A percentile compares a stretch with the other conserved stretches of the same genome.
Conservation (phyloP, 2,113 vertebrate genomes). For the Nasalis larvatus region DNA sequence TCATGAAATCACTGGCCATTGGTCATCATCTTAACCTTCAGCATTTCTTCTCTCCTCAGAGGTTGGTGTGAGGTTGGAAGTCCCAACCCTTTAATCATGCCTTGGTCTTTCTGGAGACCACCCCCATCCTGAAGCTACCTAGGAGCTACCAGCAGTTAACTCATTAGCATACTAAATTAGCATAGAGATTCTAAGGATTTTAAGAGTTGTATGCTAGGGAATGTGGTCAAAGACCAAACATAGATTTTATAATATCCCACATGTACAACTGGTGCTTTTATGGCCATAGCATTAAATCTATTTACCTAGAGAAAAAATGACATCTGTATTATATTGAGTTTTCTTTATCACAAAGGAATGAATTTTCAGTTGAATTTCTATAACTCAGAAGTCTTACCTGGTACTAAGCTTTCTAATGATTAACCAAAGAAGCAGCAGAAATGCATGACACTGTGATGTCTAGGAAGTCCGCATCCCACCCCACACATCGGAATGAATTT, state of each 20-base stretch:
- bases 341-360: neutral
- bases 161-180: neutral
- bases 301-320: neutral
- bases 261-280: neutral
- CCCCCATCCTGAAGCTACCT: neutral
- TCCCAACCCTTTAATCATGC: neutral
- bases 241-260: neutral
- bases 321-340: neutral
- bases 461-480: neutral
- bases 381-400: neutral
- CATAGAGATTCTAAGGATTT: neutral
- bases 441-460: neutral
- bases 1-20: neutral
- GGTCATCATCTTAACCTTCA: neutral
- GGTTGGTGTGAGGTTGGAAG: neutral
- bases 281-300: neutral
- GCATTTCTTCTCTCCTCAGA: neutral
- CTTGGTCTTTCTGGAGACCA: neutral
- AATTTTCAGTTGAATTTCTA: neutral
- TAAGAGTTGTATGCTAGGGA: neutral
- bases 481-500: neutral
- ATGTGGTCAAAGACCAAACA: neutral
- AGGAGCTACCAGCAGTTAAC: neutral
- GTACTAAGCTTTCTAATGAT: neutral
- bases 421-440: neutral